phyloP scores from a whole-genome alignment of 2,888 invertebrate genomes.

The Resseliella maxima region DNA sequence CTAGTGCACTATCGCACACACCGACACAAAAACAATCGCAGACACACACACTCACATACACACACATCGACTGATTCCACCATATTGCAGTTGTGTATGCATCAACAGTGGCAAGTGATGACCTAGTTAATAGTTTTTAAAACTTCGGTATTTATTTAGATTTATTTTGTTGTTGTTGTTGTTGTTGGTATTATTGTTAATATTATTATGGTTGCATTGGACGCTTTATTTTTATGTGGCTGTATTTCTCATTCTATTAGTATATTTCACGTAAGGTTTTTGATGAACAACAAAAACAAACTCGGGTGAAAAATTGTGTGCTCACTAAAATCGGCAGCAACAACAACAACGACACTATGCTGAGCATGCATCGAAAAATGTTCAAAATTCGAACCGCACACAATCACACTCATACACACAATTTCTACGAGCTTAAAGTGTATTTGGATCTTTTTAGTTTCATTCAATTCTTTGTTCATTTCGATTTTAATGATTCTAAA shows the following conservation, averaged over 20 bases:
- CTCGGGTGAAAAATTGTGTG: background rate
- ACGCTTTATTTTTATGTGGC: background rate
- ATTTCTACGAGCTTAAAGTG: background rate
- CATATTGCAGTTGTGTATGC: background rate
- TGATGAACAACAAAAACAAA: no score
- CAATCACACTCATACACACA: background rate
- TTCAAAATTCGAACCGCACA: background rate
- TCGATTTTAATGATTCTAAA: conserved; percentile 33
- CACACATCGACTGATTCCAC: background rate
- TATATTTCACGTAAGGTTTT: conserved; percentile 20
- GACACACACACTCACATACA: no score
- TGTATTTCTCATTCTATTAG: background rate
- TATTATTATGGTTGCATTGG: conserved; percentile 25
- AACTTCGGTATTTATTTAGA: conserved; percentile 49
- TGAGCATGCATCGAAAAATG: background rate
- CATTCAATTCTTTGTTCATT: conserved; percentile 14
- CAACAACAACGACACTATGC: background rate
- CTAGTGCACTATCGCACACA: background rate
- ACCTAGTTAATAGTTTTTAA: conserved; percentile 51
- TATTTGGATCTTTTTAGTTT: background rate
- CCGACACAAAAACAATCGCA: background rate
- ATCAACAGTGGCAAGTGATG: conserved; percentile 14
- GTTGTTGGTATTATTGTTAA: background rate
- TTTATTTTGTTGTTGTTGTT: conserved; percentile 31
- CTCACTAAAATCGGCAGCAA: background rate